Evolutionary conservation across 1,140 invertebrate genomes (phyloP).

Genomic region (Triops cancriformis): DNA sequence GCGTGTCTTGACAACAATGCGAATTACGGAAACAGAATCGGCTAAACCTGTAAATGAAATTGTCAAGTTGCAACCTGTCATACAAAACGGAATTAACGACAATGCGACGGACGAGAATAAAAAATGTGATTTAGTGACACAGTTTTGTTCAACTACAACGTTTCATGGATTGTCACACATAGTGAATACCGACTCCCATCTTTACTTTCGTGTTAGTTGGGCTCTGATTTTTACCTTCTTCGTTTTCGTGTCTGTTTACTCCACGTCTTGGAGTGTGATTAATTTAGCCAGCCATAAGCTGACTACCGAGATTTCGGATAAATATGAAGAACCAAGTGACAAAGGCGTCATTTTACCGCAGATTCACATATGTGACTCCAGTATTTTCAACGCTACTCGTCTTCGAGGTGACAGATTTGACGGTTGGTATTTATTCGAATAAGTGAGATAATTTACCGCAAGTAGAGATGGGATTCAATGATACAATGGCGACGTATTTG

Average conservation of each 20-base stretch:
- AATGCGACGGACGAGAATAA: background rate
- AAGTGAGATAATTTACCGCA: background rate
- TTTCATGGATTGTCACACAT: background rate
- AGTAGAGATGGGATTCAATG: constrained; percentile 21
- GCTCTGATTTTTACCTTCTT: background rate
- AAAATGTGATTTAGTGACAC: background rate
- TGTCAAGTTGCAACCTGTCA: too few species aligned
- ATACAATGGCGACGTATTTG: constrained; percentile 25
- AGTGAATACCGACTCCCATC: background rate
- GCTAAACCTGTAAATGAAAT: too few species aligned
- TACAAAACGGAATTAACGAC: too few species aligned
- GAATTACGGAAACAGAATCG: too few species aligned
- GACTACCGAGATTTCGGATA: background rate
- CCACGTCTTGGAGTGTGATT: background rate
- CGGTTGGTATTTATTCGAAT: too few species aligned
- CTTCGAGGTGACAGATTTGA: background rate
- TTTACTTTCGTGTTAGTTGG: background rate
- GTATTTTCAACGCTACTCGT: background rate
- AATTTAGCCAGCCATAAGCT: background rate
- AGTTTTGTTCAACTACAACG: background rate
- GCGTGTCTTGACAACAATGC: too few species aligned
- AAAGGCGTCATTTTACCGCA: background rate
- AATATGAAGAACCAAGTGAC: background rate
- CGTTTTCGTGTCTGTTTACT: background rate
- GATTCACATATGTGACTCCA: background rate